Percentiles rank a stretch among this genome's conserved stretches.
These are phyloP conservation scores for Procavia capensis DNA, from an alignment of 2,113 vertebrate species.

Conservation along the genomic window DNA sequence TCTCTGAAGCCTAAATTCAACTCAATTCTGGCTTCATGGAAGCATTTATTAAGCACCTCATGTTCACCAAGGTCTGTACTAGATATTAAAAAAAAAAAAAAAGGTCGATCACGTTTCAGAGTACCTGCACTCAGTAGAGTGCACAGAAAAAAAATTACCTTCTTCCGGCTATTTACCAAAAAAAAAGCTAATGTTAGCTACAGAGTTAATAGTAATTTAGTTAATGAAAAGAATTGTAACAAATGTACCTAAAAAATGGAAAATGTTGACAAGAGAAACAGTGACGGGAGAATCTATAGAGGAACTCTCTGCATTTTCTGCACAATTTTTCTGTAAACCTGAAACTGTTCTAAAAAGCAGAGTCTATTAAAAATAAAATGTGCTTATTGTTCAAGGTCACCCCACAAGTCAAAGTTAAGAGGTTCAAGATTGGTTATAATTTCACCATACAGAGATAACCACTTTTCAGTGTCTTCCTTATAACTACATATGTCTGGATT, in stretches of 20 bases:
- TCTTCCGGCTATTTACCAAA: neutral
- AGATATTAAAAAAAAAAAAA: too few relatives aligned
- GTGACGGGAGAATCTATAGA: too few relatives aligned
- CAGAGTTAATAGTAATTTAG: too few relatives aligned
- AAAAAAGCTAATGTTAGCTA: too few relatives aligned
- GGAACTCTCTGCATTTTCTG: too few relatives aligned
- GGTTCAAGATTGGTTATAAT: neutral
- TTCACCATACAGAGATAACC: conserved; percentile 1
- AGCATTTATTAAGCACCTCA: neutral
- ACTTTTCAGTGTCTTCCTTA: conserved; percentile 16
- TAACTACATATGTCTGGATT: neutral
- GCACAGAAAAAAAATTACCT: neutral
- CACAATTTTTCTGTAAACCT: too few relatives aligned
- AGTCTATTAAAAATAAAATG: neutral
- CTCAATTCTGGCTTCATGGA: neutral
- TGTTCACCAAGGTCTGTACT: neutral
- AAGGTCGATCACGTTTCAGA: too few relatives aligned
- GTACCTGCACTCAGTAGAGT: too few relatives aligned
- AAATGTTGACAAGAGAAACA: too few relatives aligned
- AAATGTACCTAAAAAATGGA: too few relatives aligned
- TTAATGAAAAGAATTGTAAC: too few relatives aligned
- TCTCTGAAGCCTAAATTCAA: neutral
- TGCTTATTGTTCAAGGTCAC: neutral
- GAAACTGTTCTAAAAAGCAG: too few relatives aligned
- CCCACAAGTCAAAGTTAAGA: neutral